Percentiles rank a stretch among this genome's conserved stretches.
Evolutionary conservation across 2,888 invertebrate species (phyloP).

Genomic region (Xanthia icteritia): DNA sequence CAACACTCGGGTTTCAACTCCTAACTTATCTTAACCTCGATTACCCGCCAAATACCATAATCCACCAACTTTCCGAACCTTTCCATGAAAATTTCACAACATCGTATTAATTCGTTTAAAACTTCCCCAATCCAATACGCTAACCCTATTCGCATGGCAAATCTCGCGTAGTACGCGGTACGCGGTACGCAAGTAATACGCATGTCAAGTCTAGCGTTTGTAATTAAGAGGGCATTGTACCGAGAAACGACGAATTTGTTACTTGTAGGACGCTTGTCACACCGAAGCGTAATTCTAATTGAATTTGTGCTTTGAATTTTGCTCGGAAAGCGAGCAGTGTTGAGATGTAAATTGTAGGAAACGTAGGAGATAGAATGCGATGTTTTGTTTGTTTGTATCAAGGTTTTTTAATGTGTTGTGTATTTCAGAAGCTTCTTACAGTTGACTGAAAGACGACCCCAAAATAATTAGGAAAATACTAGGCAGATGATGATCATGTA

Average conservation of each 20-base stretch:
- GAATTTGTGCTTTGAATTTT: conserved; percentile 31
- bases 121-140: conserved; percentile 56
- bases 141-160: conserved; percentile 61
- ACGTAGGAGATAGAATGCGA: background rate
- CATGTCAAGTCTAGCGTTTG: conserved; percentile 67
- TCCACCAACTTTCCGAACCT: background rate
- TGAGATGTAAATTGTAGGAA: conserved; percentile 25
- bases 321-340: conserved; percentile 25
- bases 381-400: background rate
- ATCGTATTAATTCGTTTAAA: conserved; percentile 53
- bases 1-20: background rate
- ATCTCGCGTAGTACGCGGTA: conserved; percentile 59
- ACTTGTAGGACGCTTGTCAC: conserved; percentile 64
- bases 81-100: conserved; percentile 38
- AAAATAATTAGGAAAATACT: background rate
- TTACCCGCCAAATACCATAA: conserved; percentile 32
- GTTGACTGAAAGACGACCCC: background rate
- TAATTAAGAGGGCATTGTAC: conserved; percentile 75
- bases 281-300: conserved; percentile 63
- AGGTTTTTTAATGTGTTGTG: background rate
- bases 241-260: conserved; percentile 66
- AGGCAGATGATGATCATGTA: background rate
- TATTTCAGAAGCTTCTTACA: background rate
- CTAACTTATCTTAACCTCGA: background rate
- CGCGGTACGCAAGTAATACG: conserved; percentile 66